These are phyloP conservation scores for Neomorphus geoffroyi DNA, from an alignment of 2,797 vertebrate species.

Conservation along the genomic window DNA sequence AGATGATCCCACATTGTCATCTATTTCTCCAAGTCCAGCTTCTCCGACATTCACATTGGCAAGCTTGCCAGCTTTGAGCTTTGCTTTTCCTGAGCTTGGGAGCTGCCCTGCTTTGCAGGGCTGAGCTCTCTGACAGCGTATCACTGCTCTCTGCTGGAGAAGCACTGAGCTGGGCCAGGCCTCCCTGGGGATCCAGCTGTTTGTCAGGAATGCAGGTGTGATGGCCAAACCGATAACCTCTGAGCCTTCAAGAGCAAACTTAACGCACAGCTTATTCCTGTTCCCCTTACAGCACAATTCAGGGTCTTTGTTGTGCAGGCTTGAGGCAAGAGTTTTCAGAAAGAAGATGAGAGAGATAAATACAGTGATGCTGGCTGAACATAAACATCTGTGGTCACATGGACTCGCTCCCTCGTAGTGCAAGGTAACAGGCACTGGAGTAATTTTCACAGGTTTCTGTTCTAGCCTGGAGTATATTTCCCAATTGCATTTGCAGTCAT, in stretches of 20 bases:
- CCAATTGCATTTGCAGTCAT: not conserved
- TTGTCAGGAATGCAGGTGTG: constrained; percentile 71
- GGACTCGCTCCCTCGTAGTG: not conserved
- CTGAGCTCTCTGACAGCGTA: constrained; percentile 72
- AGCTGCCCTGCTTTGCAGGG: constrained; percentile 57
- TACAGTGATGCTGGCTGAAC: not conserved
- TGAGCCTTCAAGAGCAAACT: not conserved
- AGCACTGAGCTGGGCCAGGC: constrained; percentile 63
- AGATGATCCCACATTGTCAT: not conserved
- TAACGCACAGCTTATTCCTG: not conserved
- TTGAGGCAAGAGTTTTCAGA: constrained; percentile 3
- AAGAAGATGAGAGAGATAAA: constrained; percentile 2
- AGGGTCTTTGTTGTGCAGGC: not conserved
- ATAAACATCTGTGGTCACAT: not conserved
- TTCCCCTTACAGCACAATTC: not conserved
- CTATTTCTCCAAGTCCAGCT: not conserved
- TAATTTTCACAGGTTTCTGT: not conserved
- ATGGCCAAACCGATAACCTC: constrained; percentile 39
- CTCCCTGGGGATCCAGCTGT: constrained; percentile 21
- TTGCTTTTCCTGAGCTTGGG: constrained; percentile 43
- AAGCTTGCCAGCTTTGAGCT: constrained; percentile 56
- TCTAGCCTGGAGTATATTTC: not conserved
- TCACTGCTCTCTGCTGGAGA: constrained; percentile 85
- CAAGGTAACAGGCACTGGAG: not conserved
- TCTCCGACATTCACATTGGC: not conserved